Base-by-base conservation (phyloP, 2,113 vertebrate species). In the Crotalus tigris region DNA sequence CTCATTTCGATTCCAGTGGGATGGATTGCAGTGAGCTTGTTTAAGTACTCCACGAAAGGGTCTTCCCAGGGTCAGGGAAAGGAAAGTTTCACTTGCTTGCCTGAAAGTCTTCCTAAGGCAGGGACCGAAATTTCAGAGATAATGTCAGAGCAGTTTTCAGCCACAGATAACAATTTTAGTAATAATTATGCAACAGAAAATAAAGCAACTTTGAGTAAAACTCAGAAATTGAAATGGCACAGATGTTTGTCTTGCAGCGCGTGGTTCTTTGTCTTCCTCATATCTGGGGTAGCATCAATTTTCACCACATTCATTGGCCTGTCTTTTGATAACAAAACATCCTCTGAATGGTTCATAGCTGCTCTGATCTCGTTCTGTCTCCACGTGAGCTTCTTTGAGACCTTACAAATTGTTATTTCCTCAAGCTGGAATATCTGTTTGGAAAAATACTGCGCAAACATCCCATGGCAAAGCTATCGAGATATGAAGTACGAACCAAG, bases 221-320 rank as follows among this genome's bases (percentile, higher is more conserved):
- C 15, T 26, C 87, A 44, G 59, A 93, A 33, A 55, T 1, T 23
- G 1, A 21, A 17, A 7, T 39, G 95, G 61, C 90, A 39, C 0
- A 2, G 5, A 26, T 97, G 95, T 92, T 95, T 95, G 0, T 0
- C 92, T 4, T 93, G 1, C 0, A 0, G 96, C 0, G 95, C 96
- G 0, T 98, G 98, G 97, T 8, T 39, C 3, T 10, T 97, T 5
- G 91, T 97, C 46, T 86, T 95, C 0, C 1, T 1, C 13, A 75
- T 96, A 0, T 94, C 75, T 1, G 89, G 51, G 0, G 0, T 97
- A 0, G 97, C 97, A 0, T 95, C 97, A 0, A 96, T 95, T 91
- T 96, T 97, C n/a, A 97, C 97, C 5, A 85, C 98, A 0, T 69
- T 97, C 4, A 97, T 97, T 0, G 97, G 98, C 0, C 95, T 98